Evolutionary conservation across 92 coral and sea anemone species (phyloP).

Genomic region (Phenganax marumi): DNA sequence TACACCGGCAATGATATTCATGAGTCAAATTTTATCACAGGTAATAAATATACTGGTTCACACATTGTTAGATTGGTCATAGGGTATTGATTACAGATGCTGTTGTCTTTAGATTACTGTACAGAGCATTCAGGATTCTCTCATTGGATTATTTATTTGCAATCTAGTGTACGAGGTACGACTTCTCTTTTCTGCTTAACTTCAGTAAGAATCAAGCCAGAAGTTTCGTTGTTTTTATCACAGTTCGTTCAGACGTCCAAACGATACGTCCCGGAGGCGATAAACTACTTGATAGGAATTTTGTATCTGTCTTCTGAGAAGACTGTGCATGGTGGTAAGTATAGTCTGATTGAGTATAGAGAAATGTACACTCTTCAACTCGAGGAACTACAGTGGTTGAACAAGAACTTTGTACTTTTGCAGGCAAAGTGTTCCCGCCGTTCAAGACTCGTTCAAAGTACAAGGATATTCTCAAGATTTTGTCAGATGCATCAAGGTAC

Average conservation of each 20-base stretch:
- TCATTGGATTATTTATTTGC: constrained; percentile 75
- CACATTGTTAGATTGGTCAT: not conserved
- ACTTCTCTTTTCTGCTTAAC: not conserved
- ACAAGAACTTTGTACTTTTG: not conserved
- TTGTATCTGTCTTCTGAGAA: constrained; percentile 81
- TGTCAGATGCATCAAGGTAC: constrained; percentile 63
- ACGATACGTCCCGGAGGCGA: constrained; percentile 85
- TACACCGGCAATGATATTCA: constrained; percentile 76
- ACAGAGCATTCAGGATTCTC: constrained; percentile 64
- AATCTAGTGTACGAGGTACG: constrained; percentile 70
- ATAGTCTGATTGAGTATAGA: not conserved
- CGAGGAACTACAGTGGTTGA: not conserved
- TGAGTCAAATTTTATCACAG: constrained; percentile 82
- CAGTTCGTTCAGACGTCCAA: constrained; percentile 77
- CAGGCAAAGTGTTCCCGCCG: constrained; percentile 63
- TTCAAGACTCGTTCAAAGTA: constrained; percentile 64
- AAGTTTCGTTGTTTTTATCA: constrained; percentile 34
- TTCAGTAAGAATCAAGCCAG: not conserved
- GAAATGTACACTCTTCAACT: not conserved
- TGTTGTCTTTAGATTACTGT: constrained; percentile 63
- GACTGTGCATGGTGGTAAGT: constrained; percentile 38
- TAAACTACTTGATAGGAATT: constrained; percentile 78
- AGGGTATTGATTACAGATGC: not conserved
- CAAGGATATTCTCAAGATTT: constrained; percentile 66
- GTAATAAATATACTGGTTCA: constrained; percentile 38